Base-by-base conservation (phyloP, 2,113 vertebrate genomes). In the Diadophis punctatus region DNA sequence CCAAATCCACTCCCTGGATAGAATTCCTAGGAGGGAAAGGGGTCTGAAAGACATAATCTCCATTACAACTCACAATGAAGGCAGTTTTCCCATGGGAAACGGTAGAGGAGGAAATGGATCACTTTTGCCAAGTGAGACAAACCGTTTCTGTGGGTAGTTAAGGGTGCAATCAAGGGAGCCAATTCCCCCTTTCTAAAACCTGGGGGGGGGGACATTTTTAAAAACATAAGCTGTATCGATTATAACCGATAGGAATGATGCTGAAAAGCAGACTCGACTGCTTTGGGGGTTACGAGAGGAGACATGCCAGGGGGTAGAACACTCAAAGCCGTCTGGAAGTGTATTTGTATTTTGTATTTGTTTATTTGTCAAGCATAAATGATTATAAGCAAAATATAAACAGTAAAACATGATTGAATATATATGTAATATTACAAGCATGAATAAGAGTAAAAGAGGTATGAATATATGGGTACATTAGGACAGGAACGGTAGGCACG, bases 81-180 rank as follows among this genome's bases (percentile, higher is more conserved):
- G 58, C 95, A 93, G 88, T 95, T 97, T 96, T 96, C 96, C 95
- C 95, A 93, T 7, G 12, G 87, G 4, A 74, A 95, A 90, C 90
- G 46, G 92, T 74, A 49, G 16, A 0, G 48, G 1, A 0, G 23
- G 30, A 2, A 30, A 39, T 89, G 25, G 55, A 49, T 5, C 3
- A 68, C 86, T 3, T 6, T 4, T 93, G 85, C 92, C 96, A 95
- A 91, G 93, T 95, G 86, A 91, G 86, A 92, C 93, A 86, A 11
- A 93, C 85, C 43, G 93, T 93, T 95, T 94, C 94, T 90, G 14
- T 58, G 93, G 85, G 92, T 94, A 53, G 93, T 96, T 96, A 96
- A 96, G 58, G 95, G 95, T 92, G 93, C 92, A 95, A 91, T 93
- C 91, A 63, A 95, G 91, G 58, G 30, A 93, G 92, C 4, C 9